Evolutionary conservation across 1,140 invertebrate species (phyloP).

Genomic region (Drosophila sechellia): DNA sequence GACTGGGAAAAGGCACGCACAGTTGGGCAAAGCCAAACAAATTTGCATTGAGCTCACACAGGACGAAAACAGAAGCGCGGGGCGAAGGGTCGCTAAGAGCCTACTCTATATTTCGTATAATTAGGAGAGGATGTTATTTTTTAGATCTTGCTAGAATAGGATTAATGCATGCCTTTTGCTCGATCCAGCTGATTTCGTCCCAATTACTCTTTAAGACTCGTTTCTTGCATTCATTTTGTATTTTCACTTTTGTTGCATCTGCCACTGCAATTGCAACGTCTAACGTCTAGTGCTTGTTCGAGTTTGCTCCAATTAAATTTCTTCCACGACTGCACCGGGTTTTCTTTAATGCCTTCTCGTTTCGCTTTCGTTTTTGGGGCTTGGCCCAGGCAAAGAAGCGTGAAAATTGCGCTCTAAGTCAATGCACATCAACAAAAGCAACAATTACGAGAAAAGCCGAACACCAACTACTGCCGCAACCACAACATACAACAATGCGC

Average conservation of each 20-base stretch:
- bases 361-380: slow-evolving; percentile 58
- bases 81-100: neutral
- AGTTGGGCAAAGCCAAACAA: slow-evolving; percentile 57
- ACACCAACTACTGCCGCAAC: slow-evolving; percentile 5
- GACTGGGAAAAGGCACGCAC: slow-evolving; percentile 48
- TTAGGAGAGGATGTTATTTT: too few relatives aligned
- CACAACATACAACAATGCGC: slow-evolving; percentile 42
- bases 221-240: neutral
- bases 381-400: slow-evolving; percentile 57
- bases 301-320: slow-evolving; percentile 45
- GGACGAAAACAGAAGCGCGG: slow-evolving; percentile 1
- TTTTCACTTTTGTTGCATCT: slow-evolving; percentile 37
- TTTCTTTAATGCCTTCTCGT: slow-evolving; percentile 20
- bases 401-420: slow-evolving; percentile 65
- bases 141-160: too few relatives aligned
- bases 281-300: neutral
- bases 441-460: slow-evolving; percentile 28
- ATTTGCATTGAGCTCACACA: slow-evolving; percentile 42
- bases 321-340: neutral
- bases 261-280: neutral
- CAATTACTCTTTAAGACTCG: neutral
- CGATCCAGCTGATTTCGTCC: neutral
- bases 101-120: too few relatives aligned
- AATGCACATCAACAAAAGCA: slow-evolving; percentile 41
- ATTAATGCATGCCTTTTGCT: too few relatives aligned